Conservation (phyloP, 2,888 invertebrate species). For the Lottia scabra region DNA sequence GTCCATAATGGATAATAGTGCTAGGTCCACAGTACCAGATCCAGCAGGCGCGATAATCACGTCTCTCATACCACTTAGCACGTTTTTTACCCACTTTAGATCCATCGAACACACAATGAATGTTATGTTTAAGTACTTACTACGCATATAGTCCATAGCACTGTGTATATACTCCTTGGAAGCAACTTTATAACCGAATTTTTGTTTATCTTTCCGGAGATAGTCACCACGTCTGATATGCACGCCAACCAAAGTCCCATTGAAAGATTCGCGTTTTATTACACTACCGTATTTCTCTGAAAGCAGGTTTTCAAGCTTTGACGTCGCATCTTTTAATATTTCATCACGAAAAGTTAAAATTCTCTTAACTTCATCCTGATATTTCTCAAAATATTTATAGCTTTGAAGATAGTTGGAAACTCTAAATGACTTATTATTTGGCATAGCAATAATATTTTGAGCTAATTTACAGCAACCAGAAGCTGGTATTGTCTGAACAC, state of each 20-base stretch:
- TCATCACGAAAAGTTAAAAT: neutral
- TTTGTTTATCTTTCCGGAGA: neutral
- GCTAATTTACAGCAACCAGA: neutral
- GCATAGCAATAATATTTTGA: neutral
- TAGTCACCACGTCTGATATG: conserved; percentile 19
- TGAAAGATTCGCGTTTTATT: neutral
- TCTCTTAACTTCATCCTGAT: neutral
- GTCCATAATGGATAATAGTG: conserved; percentile 41
- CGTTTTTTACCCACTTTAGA: conserved; percentile 33
- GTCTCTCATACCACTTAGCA: conserved; percentile 23
- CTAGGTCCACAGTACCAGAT: conserved; percentile 36
- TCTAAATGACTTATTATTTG: neutral
- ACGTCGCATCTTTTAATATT: neutral
- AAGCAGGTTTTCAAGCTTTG: neutral
- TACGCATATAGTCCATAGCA: conserved; percentile 35
- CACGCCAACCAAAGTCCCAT: conserved; percentile 13
- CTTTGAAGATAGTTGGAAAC: neutral
- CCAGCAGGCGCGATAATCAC: conserved; percentile 27
- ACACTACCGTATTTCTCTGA: neutral
- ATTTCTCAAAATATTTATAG: neutral
- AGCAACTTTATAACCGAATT: conserved; percentile 33
- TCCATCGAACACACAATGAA: conserved; percentile 41
- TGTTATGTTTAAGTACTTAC: conserved; percentile 28
- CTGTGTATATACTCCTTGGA: conserved; percentile 31
- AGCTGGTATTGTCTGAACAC: neutral